A percentile compares a stretch with the other conserved stretches of the same genome.
These are phyloP conservation scores for Leucania comma DNA, from an alignment of 2,888 invertebrate species.

Conservation along the genomic window DNA sequence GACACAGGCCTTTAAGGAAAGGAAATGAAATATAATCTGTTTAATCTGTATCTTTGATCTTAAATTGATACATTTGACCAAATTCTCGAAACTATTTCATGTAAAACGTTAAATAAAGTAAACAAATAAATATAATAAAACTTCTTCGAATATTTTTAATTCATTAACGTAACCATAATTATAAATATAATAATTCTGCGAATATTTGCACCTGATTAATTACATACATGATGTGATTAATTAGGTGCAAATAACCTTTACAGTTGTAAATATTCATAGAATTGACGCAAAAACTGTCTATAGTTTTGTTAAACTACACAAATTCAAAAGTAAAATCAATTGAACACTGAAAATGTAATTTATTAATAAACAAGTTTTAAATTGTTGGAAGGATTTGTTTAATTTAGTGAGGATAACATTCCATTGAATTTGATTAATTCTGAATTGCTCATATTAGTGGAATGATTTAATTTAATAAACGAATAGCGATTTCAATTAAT, in stretches of 20 bases:
- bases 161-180: not conserved
- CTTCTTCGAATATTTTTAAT: too few species aligned
- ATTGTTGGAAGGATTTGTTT: conserved; percentile 29
- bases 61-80: too few species aligned
- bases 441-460: conserved; percentile 16
- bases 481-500: not conserved
- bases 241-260: too few species aligned
- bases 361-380: conserved; percentile 32
- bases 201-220: too few species aligned
- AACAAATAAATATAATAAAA: too few species aligned
- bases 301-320: conserved; percentile 1
- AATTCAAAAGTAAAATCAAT: conserved; percentile 26
- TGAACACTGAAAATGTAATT: conserved; percentile 30
- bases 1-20: too few species aligned
- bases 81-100: too few species aligned
- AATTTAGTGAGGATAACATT: conserved; percentile 36
- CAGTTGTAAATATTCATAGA: conserved; percentile 6
- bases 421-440: conserved; percentile 29
- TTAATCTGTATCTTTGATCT: too few species aligned
- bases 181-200: too few species aligned
- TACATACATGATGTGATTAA: not conserved
- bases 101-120: too few species aligned
- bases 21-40: not conserved
- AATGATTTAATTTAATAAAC: conserved; percentile 3
- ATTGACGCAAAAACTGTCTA: not conserved